These are phyloP conservation scores for Andrena dorsata DNA, from an alignment of 2,888 invertebrate species.

Conservation along the genomic window DNA sequence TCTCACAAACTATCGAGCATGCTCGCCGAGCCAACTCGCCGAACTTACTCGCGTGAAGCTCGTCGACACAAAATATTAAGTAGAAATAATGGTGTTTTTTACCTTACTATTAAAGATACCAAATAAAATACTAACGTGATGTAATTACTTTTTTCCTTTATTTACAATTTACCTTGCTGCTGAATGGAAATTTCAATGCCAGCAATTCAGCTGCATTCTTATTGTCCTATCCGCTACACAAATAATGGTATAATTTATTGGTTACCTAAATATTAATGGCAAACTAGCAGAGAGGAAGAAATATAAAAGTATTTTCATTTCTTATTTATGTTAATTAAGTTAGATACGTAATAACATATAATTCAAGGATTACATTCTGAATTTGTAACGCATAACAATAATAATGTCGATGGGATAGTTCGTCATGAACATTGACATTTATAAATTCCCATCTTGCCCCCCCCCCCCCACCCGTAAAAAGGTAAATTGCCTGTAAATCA, in stretches of 20 bases:
- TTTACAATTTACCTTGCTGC: not conserved
- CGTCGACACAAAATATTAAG: too few species aligned
- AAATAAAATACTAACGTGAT: not conserved
- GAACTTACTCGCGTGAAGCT: too few species aligned
- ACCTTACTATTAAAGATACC: too few species aligned
- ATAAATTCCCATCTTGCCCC: slow-evolving; percentile 3
- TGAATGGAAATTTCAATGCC: not conserved
- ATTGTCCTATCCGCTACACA: not conserved
- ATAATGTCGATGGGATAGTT: not conserved
- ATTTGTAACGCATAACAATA: not conserved
- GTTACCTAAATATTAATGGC: not conserved
- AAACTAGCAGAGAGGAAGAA: not conserved
- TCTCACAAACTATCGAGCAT: too few species aligned
- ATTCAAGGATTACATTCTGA: not conserved
- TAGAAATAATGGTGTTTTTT: too few species aligned
- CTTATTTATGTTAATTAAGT: not conserved
- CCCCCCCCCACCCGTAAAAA: not conserved
- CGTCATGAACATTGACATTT: not conserved
- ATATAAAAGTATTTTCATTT: not conserved
- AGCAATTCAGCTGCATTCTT: not conserved
- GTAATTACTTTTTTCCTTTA: not conserved
- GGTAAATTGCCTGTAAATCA: not conserved
- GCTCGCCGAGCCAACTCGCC: too few species aligned
- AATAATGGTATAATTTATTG: not conserved
- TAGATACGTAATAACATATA: not conserved